phyloP scores from a whole-genome alignment of 2,797 vertebrate species.

The Xerus rutilus region DNA sequence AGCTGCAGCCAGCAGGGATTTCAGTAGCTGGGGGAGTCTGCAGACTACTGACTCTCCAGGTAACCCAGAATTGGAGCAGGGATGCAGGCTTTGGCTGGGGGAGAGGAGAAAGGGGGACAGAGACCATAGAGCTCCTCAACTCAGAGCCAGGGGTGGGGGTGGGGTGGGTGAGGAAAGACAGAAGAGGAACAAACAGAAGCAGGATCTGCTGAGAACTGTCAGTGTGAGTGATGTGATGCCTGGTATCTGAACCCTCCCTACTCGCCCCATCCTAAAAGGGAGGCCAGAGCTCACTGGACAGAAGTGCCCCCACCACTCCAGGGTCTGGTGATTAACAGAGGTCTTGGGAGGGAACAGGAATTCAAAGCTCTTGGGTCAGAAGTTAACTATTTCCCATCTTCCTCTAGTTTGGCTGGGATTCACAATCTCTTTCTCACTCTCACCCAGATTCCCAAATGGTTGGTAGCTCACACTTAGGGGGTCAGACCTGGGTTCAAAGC shows the following conservation, averaged over 20 bases:
- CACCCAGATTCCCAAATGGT: not conserved
- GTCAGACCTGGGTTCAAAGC: conserved; percentile 37
- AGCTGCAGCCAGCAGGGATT: not conserved
- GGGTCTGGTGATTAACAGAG: conserved; percentile 68
- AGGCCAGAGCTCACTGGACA: not conserved
- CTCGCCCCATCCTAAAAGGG: conserved; percentile 1
- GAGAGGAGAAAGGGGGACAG: too few relatives aligned
- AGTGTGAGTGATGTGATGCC: not conserved
- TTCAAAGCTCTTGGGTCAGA: conserved; percentile 65
- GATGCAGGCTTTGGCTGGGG: not conserved
- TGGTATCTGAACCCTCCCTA: conserved; percentile 49
- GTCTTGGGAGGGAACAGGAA: conserved; percentile 69
- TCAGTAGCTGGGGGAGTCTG: not conserved
- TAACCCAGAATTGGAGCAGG: not conserved
- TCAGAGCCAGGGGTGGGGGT: not conserved
- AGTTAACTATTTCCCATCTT: conserved; percentile 77
- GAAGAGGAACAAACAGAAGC: conserved; percentile 9
- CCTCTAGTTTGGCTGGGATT: not conserved
- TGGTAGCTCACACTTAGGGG: not conserved
- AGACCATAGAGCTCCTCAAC: not conserved
- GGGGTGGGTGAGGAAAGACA: not conserved
- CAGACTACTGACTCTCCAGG: not conserved
- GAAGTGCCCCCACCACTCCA: not conserved
- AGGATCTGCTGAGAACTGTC: not conserved
- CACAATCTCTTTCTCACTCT: not conserved